A percentile compares a stretch with the other conserved stretches of the same genome.
These are phyloP conservation scores for Tylochromis polylepis DNA, from an alignment of 2,113 vertebrate genomes.

Conservation along the genomic window DNA sequence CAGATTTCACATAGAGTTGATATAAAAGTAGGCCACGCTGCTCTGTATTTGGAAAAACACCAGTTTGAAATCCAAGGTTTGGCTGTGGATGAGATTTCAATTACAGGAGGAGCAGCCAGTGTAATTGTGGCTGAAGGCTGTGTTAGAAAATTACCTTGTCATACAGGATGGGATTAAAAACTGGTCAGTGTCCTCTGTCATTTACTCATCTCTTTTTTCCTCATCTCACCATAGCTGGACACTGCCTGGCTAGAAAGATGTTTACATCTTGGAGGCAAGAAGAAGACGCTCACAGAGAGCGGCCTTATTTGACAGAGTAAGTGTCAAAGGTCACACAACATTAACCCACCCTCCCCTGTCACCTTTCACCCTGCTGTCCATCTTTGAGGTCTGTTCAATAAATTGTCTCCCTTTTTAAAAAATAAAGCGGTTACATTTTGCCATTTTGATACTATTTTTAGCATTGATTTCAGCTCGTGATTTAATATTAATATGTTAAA, in stretches of 20 bases:
- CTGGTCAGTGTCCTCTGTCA: not conserved
- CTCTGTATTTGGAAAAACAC: not conserved
- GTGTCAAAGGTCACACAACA: constrained; percentile 39
- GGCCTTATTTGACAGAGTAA: constrained; percentile 75
- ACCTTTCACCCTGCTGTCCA: not conserved
- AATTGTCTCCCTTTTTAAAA: not conserved
- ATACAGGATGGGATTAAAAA: not conserved
- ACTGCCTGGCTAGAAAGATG: constrained; percentile 70
- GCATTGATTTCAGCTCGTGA: not conserved
- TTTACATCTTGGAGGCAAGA: constrained; percentile 38
- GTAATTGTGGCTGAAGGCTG: not conserved
- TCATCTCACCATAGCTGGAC: constrained; percentile 69
- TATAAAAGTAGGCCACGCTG: not conserved
- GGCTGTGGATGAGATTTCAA: not conserved
- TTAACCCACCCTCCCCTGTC: not conserved
- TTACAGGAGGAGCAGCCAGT: not conserved
- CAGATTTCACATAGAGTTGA: not conserved
- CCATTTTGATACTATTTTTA: not conserved
- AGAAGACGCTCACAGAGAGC: not conserved
- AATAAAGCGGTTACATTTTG: not conserved
- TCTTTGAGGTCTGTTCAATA: not conserved
- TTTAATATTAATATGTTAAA: not conserved
- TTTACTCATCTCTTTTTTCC: not conserved
- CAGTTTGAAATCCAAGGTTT: not conserved
- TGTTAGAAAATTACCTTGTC: not conserved